phyloP scores from a whole-genome alignment of 2,797 vertebrate genomes.

The Falco novaeseelandiae region DNA sequence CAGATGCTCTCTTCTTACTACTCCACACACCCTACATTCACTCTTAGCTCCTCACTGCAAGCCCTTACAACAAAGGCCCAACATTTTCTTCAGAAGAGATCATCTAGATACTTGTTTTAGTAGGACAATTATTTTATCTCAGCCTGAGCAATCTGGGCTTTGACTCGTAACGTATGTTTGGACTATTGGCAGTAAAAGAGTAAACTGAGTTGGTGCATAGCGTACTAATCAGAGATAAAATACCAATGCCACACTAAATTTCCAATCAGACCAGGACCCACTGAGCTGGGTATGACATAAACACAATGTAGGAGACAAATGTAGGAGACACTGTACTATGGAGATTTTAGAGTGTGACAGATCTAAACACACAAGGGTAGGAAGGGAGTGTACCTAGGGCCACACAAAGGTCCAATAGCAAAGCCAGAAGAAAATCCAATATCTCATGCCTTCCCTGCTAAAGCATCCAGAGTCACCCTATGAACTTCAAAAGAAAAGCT shows the following conservation, averaged over 20 bases:
- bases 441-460: background rate
- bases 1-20: background rate
- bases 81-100: background rate
- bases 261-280: background rate
- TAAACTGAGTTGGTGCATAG: background rate
- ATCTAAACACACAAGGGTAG: background rate
- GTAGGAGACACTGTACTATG: background rate
- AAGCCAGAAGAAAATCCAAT: background rate
- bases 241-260: background rate
- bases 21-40: background rate
- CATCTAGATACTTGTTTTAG: background rate
- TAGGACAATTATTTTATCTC: background rate
- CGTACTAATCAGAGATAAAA: background rate
- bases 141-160: background rate
- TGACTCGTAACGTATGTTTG: background rate
- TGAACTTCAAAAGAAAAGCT: background rate
- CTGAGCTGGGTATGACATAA: background rate
- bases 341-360: background rate
- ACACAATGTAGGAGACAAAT: background rate
- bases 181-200: background rate
- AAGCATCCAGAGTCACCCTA: background rate
- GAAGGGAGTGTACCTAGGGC: background rate
- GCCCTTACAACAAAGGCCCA: background rate
- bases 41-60: background rate
- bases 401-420: background rate